Base-by-base conservation (phyloP, 2,888 invertebrate genomes). In the Nephrotoma appendiculata region DNA sequence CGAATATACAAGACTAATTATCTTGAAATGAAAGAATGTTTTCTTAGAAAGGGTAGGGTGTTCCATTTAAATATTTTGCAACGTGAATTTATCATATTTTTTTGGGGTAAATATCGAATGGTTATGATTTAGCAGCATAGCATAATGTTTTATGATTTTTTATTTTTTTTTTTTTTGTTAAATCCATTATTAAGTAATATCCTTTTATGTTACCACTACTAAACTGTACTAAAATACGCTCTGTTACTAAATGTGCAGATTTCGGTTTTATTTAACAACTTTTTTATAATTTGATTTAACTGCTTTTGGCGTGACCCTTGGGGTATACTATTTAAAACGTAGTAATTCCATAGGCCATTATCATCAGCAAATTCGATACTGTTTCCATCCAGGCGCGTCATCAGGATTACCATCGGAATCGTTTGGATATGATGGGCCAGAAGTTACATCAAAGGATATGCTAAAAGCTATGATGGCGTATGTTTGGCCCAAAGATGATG, bases 331-430 rank as follows among this genome's bases (percentile, higher is more conserved):
- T 71, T 44, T 44, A 19, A 90, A 90, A 90, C 90, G 90, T 89
- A 91, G 91, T 91, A 89, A 90, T 90, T 90, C 90, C 87, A 89
- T 91, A 91, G 92, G 91, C 91, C 90, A 90, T 90, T 88, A 89
- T 88, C 89, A 89, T 31, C 88, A 87, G 88, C 89, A 90, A 90
- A 89, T 91, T 91, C 91, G 98, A 93, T 95, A 95, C 93, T 98
- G 98, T 94, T 97, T 98, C 93, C 98, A 98, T 93, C 97, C 98
- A 91, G 98, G 98, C 89, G 94, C 95, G 85, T 95, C 96, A 89
- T 91, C 92, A 43, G 90, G 92, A 88, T n/a, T 84, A n/a, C 84
- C 84, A 3, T 1, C n/a, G 6, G 92, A 90, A 86, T 93, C 93
- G 88, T 92, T 94, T 90, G 95, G 95, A 90, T 86, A 52, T 42